phyloP scores from a whole-genome alignment of 2,113 vertebrate genomes.

The Limanda limanda region DNA sequence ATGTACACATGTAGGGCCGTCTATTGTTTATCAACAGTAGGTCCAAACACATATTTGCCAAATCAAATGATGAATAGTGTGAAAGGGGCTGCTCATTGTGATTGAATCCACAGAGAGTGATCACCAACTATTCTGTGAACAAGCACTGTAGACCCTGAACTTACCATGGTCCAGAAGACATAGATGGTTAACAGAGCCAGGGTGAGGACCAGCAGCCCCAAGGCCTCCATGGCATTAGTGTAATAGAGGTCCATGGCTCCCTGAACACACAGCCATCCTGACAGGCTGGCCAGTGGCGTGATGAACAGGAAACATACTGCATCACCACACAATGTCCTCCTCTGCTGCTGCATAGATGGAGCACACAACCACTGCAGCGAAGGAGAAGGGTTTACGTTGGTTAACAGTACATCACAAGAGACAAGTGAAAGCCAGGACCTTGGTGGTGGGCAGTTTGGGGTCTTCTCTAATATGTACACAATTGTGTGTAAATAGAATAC shows the following conservation, averaged over 20 bases:
- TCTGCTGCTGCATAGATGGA: slow-evolving; percentile 71
- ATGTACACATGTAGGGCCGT: no score
- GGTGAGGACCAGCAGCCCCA: slow-evolving; percentile 75
- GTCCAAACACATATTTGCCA: no score
- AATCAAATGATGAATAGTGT: no score
- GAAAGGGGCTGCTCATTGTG: no score
- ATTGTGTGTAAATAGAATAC: no score
- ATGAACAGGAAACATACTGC: slow-evolving; percentile 79
- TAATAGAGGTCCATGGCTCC: slow-evolving; percentile 79
- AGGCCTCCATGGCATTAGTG: slow-evolving; percentile 74
- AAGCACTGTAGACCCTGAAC: slow-evolving; percentile 4
- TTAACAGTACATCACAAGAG: no score
- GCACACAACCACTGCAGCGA: slow-evolving; percentile 75
- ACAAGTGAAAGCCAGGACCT: no score
- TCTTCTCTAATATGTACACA: neutral
- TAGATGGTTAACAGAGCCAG: slow-evolving; percentile 79
- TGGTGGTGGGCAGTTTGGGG: no score
- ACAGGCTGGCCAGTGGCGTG: slow-evolving; percentile 78
- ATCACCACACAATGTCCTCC: slow-evolving; percentile 75
- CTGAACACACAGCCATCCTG: slow-evolving; percentile 81
- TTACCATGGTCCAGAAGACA: slow-evolving; percentile 79
- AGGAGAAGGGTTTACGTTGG: neutral
- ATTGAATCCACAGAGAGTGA: no score
- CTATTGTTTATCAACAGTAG: no score
- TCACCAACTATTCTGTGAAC: neutral